A percentile compares a stretch with the other conserved stretches of the same genome.
Conservation (phyloP, 92 coral and sea anemone species). For the Pocillopora grandis region DNA sequence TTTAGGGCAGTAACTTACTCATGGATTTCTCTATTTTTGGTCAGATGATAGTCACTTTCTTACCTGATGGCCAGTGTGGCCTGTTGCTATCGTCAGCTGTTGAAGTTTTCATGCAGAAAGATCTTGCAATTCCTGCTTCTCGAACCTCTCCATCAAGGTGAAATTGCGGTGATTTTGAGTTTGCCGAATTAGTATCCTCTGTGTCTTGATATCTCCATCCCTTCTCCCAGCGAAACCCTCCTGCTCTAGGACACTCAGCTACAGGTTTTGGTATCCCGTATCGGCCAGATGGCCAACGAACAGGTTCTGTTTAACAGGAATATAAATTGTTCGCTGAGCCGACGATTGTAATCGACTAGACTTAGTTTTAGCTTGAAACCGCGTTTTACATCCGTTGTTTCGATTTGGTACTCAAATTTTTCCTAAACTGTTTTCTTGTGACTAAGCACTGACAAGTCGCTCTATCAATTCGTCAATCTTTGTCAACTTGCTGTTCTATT, state of each 20-base stretch:
- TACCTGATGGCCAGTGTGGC: constrained; percentile 41
- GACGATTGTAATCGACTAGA: no score
- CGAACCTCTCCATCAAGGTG: constrained; percentile 51
- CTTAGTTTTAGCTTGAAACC: no score
- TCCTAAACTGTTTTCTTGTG: no score
- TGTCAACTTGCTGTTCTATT: no score
- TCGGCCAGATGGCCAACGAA: constrained; percentile 62
- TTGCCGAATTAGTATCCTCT: constrained; percentile 30
- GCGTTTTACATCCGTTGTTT: no score
- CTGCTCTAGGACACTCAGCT: constrained; percentile 58
- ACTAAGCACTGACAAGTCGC: no score
- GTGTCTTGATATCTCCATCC: constrained; percentile 69
- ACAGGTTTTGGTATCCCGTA: constrained; percentile 65
- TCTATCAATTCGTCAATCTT: no score
- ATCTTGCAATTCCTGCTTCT: constrained; percentile 41
- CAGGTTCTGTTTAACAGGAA: not conserved
- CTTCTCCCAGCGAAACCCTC: constrained; percentile 54
- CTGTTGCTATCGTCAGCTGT: constrained; percentile 8
- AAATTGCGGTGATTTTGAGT: constrained; percentile 38
- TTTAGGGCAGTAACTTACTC: no score
- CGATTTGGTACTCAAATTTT: no score
- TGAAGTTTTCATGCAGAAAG: constrained; percentile 59
- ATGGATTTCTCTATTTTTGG: no score
- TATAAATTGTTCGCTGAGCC: no score
- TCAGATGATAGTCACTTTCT: no score